Conservation (phyloP, 2,888 invertebrate species). For the Leistus spinibarbis region DNA sequence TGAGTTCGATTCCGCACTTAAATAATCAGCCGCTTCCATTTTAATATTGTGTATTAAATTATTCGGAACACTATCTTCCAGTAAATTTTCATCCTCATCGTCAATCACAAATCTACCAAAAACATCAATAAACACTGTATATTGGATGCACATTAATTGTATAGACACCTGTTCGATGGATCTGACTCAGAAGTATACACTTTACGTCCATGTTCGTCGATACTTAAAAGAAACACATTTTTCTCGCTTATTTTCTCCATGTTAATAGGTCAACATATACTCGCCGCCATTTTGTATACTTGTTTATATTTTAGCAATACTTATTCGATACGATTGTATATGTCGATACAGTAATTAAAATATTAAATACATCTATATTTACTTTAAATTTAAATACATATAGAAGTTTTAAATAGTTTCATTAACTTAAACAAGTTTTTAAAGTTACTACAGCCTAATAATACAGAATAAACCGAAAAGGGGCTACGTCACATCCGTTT, state of each 20-base stretch:
- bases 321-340: neutral
- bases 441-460: neutral
- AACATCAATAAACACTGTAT: neutral
- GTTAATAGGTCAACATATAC: neutral
- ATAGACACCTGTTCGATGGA: constrained; percentile 48
- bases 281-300: neutral
- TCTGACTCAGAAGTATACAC: constrained; percentile 51
- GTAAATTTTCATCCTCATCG: constrained; percentile 51
- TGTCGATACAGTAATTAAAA: neutral
- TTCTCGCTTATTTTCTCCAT: constrained; percentile 50
- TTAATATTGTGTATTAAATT: constrained; percentile 41
- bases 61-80: constrained; percentile 41
- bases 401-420: neutral
- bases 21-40: constrained; percentile 44
- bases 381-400: neutral
- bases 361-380: neutral
- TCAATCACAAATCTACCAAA: neutral
- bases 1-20: constrained; percentile 42
- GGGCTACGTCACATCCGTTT: too few relatives aligned
- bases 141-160: neutral
- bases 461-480: neutral
- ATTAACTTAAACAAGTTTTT: neutral
- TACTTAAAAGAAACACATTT: constrained; percentile 52
- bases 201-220: constrained; percentile 51
- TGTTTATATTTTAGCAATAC: neutral